These are phyloP conservation scores for Campylomormyrus numenius DNA, from an alignment of 2,113 vertebrate species.

Conservation along the genomic window DNA sequence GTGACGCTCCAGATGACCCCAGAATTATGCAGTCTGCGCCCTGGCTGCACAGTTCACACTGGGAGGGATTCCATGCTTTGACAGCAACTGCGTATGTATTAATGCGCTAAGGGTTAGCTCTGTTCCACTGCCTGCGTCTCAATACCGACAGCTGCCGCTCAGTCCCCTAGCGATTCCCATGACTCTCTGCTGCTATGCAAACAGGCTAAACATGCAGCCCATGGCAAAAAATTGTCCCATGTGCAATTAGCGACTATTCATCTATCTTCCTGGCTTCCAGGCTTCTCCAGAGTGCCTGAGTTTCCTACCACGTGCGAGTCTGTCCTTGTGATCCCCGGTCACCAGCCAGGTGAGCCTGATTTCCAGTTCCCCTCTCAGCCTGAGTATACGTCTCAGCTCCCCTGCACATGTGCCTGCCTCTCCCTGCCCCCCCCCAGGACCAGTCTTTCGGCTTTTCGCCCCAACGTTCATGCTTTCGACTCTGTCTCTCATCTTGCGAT, in stretches of 20 bases:
- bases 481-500: not conserved
- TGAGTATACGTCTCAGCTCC: too few species aligned
- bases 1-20: not conserved
- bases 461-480: not conserved
- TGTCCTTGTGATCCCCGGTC: not conserved
- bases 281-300: not conserved
- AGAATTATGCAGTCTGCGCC: not conserved
- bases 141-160: not conserved
- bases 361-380: not conserved
- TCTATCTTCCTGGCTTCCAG: not conserved
- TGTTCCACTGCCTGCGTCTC: not conserved
- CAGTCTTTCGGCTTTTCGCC: not conserved
- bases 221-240: not conserved
- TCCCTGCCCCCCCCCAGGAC: not conserved
- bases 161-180: not conserved
- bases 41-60: not conserved
- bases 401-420: not conserved
- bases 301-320: not conserved
- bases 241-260: not conserved
- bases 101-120: not conserved
- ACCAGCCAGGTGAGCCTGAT: not conserved
- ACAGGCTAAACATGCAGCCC: not conserved
- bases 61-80: not conserved
- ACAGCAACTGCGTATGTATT: not conserved
- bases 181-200: not conserved